These are phyloP conservation scores for Octonoba sinensis DNA, from an alignment of 2,888 invertebrate genomes.

Conservation along the genomic window DNA sequence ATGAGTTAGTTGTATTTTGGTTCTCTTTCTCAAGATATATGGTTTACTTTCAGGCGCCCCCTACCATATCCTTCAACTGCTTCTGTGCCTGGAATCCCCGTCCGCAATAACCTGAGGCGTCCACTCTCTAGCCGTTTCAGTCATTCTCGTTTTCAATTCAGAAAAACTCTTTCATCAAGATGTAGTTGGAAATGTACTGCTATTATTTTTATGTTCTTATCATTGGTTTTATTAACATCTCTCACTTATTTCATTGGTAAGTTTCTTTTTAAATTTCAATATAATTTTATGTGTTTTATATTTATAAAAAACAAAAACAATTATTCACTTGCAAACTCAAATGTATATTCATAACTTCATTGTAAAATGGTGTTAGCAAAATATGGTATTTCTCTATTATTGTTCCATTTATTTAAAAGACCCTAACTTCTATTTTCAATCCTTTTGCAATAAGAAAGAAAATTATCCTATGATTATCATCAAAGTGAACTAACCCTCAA, in stretches of 20 bases:
- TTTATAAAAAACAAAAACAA: too few relatives aligned
- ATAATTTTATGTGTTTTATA: neutral
- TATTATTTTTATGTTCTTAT: constrained; percentile 90
- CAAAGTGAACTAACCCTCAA: too few relatives aligned
- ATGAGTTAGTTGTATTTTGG: neutral
- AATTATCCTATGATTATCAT: too few relatives aligned
- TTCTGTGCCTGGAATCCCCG: constrained; percentile 68
- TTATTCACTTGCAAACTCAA: too few relatives aligned
- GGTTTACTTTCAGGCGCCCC: constrained; percentile 57
- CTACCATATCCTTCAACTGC: constrained; percentile 77
- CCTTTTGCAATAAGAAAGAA: too few relatives aligned
- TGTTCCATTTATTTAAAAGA: too few relatives aligned
- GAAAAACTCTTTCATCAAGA: constrained; percentile 89
- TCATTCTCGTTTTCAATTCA: constrained; percentile 93
- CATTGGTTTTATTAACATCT: constrained; percentile 91
- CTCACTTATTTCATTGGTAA: constrained; percentile 95
- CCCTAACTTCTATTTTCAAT: too few relatives aligned
- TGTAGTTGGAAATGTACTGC: constrained; percentile 98
- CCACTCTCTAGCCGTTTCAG: constrained; percentile 84
- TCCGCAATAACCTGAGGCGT: constrained; percentile 68
- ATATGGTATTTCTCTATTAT: too few relatives aligned
- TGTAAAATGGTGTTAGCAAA: too few relatives aligned
- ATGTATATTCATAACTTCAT: too few relatives aligned
- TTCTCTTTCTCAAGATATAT: neutral
- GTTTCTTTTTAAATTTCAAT: constrained; percentile 67